A percentile compares a stretch with the other conserved stretches of the same genome.
Evolutionary conservation across 2,797 vertebrate genomes (phyloP).

Genomic region (Pygocentrus nattereri): DNA sequence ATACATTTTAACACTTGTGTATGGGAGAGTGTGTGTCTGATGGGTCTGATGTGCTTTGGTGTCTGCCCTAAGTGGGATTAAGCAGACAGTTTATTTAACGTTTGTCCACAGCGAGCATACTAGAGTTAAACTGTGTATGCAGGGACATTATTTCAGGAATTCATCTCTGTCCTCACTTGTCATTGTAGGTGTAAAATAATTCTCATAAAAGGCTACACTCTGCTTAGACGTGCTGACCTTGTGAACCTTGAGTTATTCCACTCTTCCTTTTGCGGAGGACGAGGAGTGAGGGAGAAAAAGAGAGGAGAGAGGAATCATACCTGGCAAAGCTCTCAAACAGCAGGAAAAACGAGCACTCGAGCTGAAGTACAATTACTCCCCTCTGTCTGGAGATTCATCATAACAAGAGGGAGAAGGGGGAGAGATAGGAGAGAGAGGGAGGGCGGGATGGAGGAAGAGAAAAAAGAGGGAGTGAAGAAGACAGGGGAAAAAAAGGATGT

Average conservation of each 20-base stretch:
- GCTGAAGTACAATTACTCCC: conserved; percentile 85
- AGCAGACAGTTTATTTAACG: too few relatives aligned
- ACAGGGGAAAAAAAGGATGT: conserved; percentile 33
- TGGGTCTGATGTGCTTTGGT: too few relatives aligned
- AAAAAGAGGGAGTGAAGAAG: conserved; percentile 49
- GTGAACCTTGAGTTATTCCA: conserved; percentile 84
- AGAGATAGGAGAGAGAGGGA: neutral
- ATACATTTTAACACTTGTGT: too few relatives aligned
- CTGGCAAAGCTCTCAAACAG: conserved; percentile 85
- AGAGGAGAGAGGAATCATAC: conserved; percentile 67
- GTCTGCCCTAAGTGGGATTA: too few relatives aligned
- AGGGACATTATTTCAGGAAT: conserved; percentile 39
- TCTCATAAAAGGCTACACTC: conserved; percentile 33
- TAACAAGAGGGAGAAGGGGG: conserved; percentile 65
- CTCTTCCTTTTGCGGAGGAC: conserved; percentile 70
- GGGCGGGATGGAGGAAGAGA: neutral
- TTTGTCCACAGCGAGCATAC: neutral
- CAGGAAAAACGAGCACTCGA: conserved; percentile 84
- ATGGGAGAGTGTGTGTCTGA: too few relatives aligned
- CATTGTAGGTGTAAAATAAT: conserved; percentile 44
- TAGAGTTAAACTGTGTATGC: conserved; percentile 14
- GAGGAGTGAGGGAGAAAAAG: conserved; percentile 37
- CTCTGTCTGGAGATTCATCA: conserved; percentile 87
- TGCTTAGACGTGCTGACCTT: conserved; percentile 73
- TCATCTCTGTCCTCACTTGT: conserved; percentile 37